Evolutionary conservation across 2,888 invertebrate genomes (phyloP).

Genomic region (Stegophylla sp.): DNA sequence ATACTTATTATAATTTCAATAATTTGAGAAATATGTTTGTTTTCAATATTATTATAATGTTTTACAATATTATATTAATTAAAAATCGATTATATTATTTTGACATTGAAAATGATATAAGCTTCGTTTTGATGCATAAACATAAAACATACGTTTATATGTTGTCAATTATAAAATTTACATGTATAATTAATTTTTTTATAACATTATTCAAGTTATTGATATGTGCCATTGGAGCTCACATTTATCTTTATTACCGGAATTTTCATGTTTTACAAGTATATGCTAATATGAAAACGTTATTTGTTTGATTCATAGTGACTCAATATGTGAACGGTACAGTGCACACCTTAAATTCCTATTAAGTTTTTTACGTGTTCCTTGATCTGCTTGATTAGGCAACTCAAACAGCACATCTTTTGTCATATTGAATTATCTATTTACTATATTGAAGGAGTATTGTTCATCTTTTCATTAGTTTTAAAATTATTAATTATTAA

Average conservation of each 20-base stretch:
- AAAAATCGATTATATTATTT: background rate
- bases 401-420: slow-evolving; percentile 4
- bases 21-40: too few relatives aligned
- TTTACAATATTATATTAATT: background rate
- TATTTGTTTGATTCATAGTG: background rate
- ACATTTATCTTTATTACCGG: background rate
- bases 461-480: background rate
- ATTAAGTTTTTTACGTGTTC: background rate
- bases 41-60: background rate
- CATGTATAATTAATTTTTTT: background rate
- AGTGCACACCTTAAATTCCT: slow-evolving; percentile 17
- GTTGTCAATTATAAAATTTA: background rate
- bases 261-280: slow-evolving; percentile 2
- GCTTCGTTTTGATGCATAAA: background rate
- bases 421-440: background rate
- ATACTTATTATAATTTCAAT: too few relatives aligned
- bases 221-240: background rate
- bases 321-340: slow-evolving; percentile 3
- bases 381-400: slow-evolving; percentile 17
- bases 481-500: too few relatives aligned
- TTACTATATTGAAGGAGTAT: background rate
- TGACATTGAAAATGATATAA: background rate
- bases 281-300: background rate
- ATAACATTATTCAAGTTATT: background rate
- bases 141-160: background rate